Base-by-base conservation (phyloP, 92 coral and sea anemone genomes). In the Epizoanthus fatuus region DNA sequence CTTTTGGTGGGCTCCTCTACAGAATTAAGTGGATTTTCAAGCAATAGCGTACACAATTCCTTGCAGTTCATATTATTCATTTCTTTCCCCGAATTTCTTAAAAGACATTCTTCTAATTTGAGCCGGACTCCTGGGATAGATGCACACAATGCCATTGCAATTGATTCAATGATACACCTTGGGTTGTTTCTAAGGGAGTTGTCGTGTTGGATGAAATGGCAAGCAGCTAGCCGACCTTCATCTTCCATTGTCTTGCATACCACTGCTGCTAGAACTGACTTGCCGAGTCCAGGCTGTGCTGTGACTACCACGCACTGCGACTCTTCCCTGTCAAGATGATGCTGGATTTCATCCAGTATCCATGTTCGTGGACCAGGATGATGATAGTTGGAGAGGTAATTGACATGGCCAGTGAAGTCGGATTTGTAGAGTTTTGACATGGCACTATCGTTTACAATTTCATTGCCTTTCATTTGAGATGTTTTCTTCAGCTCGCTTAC, bases 201-300 rank as follows among this genome's bases (percentile, higher is more conserved):
- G 19, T 75, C 68, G 19, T 75, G 81, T 19, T 75, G 81, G 56
- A 75, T 58, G 14, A 75, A 75, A 16, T 75, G 81, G 68, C 81
- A 75, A 39, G 69, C 81, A 38, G 81, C 81, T 12, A 75, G 68
- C 16, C 44, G 53, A 58, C 25, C 25, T 3, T 75, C 22, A 4
- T 40, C 53, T 58, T 75, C 53, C 52, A 75, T 20, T 7, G 35
- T 57, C n/a, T 58, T 75, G 52, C 81, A 75, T 10, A 52, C 10
- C 17, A 58, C 25, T 37, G 81, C 68, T 17, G 81, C 81, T 17
- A 75, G 55, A 75, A 75, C 81, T 9, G 81, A 75, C 20, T 75
- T 75, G 16, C 81, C 81, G n/a, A 75, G 13, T 13, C 81, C 81
- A 2, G 81, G 81, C 35, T 75, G 81, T 4, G 81, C 81, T 7